phyloP scores from a whole-genome alignment of 2,888 invertebrate species.

The Oxytorus armatus region DNA sequence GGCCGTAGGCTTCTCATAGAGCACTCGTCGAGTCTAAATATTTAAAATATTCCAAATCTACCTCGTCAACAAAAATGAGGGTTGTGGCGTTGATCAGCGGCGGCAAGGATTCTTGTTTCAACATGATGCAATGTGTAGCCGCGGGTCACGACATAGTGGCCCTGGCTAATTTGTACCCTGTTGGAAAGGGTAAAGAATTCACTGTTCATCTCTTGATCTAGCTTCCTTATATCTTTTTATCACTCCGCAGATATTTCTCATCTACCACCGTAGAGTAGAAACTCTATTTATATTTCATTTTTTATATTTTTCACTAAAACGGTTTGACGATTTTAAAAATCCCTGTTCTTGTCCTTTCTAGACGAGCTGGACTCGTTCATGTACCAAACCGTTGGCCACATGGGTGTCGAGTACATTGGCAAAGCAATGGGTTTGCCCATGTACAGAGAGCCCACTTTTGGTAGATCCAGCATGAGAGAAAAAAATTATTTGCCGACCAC shows the following conservation, averaged over 20 bases:
- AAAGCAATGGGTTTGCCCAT: constrained; percentile 97
- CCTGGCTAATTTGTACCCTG: constrained; percentile 97
- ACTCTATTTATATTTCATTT: constrained; percentile 11
- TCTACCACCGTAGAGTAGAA: no score
- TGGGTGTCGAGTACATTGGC: constrained; percentile 95
- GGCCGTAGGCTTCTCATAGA: constrained; percentile 69
- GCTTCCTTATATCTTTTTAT: constrained; percentile 9
- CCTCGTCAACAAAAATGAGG: constrained; percentile 88
- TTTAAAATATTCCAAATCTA: constrained; percentile 40
- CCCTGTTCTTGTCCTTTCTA: constrained; percentile 79
- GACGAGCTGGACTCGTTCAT: constrained; percentile 98
- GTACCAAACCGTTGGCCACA: constrained; percentile 99
- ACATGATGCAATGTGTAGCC: constrained; percentile 98
- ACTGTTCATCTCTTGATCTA: constrained; percentile 37
- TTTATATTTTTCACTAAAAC: neutral
- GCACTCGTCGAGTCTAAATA: constrained; percentile 49
- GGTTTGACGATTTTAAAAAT: constrained; percentile 21
- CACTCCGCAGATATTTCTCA: no score
- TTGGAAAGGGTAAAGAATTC: constrained; percentile 89
- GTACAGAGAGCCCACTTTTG: constrained; percentile 93
- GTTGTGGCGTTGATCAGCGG: constrained; percentile 97
- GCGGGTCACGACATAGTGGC: constrained; percentile 98
- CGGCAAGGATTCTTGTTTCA: constrained; percentile 99
- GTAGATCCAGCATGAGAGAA: constrained; percentile 92
- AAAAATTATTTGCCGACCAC: constrained; percentile 92